Evolutionary conservation across 2,113 vertebrate species (phyloP), one percentile per base, ranked within the genome.

Genomic region (Penelope pileata): DNA sequence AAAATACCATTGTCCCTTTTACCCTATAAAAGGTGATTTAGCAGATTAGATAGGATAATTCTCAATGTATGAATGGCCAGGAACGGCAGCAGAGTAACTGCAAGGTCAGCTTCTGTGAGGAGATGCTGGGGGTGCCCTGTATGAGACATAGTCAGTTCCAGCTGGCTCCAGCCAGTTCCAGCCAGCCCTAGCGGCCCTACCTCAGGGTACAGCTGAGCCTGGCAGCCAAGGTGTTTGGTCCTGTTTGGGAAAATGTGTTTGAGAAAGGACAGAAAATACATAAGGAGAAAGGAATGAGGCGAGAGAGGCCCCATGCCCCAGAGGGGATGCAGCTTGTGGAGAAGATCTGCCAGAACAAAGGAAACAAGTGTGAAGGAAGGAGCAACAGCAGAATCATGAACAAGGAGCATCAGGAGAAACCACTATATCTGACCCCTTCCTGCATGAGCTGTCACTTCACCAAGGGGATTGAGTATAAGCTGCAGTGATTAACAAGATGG

Each of bases 361-460:
- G 16, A 64, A 68, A 68, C 0, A 1, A 63, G 21, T 10, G 29
- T 5, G 22, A 45, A 59, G 32, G 21, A 60, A 56, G 34, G 19
- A 64, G 14, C 7, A n/a, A 32, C 11, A 30, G 12, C 12, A 51
- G 56, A 27, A 12, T 15, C 63, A 72, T n/a, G 51, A 45, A 4
- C 23, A 45, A 34, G 16, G 51, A 60, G 23, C 9, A 14, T 60
- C 34, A 60, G 58, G 34, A 26, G 34, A 60, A 60, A 60, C 23
- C 21, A 34, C 34, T 60, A 38, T 36, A 22, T 4, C 13, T 63
- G 17, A 62, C 5, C 1, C 4, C 6, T 45, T 6, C 1, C 14
- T 34, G 26, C 5, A 17, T 4, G 10, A 30, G 0, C 0, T 3
- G 2, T 63, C 2, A 1, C 8, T 15, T 42, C 26, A 12, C 29